Conservation (phyloP, 2,888 invertebrate genomes). For the Cantharis lateralis region DNA sequence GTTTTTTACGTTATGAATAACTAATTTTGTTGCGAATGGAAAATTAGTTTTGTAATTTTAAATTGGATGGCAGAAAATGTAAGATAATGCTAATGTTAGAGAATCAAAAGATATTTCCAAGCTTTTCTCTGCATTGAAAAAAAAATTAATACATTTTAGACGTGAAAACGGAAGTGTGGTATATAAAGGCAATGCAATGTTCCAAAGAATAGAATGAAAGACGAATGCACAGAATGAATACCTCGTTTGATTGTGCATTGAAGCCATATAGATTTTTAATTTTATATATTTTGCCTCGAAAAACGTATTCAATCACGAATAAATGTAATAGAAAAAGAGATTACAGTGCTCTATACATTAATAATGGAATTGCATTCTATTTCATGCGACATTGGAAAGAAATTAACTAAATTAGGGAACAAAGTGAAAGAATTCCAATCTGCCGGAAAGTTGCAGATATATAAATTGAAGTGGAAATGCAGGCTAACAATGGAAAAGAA, state of each 20-base stretch:
- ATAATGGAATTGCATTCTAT: background rate
- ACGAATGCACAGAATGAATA: background rate
- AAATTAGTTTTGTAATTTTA: background rate
- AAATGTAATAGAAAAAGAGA: background rate
- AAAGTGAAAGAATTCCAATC: background rate
- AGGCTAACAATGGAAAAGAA: no score
- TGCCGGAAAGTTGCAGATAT: background rate
- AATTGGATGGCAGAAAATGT: background rate
- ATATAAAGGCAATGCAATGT: background rate
- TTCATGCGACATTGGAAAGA: background rate
- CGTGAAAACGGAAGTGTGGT: background rate
- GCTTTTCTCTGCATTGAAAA: background rate
- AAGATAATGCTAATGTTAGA: background rate
- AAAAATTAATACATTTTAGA: background rate
- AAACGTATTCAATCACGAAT: background rate
- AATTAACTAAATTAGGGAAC: background rate
- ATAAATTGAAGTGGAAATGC: no score
- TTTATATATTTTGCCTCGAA: background rate
- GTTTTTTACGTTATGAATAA: background rate
- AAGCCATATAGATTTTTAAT: background rate
- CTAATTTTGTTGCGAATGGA: background rate
- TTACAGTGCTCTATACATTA: background rate
- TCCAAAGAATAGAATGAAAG: background rate
- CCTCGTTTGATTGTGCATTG: background rate
- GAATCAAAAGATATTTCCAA: background rate